phyloP scores from a whole-genome alignment of 1,140 invertebrate species.

The Leptonema lineaticorne region DNA sequence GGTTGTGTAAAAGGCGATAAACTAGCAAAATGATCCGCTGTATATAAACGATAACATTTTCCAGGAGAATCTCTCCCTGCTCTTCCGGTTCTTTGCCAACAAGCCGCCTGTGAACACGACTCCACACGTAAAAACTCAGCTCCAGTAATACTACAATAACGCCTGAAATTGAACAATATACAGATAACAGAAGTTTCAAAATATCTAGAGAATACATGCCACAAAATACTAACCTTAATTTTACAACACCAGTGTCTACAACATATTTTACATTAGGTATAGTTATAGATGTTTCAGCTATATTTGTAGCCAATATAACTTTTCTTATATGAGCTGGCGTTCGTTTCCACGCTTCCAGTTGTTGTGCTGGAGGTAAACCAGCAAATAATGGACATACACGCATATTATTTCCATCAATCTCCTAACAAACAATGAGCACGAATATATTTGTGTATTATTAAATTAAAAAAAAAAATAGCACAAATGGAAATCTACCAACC shows the following conservation, averaged over 20 bases:
- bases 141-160: slow-evolving; percentile 78
- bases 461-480: background rate
- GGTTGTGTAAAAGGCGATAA: slow-evolving; percentile 75
- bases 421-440: slow-evolving; percentile 15
- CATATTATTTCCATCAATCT: slow-evolving; percentile 48
- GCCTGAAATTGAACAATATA: slow-evolving; percentile 53
- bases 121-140: slow-evolving; percentile 83
- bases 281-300: slow-evolving; percentile 96
- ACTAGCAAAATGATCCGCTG: slow-evolving; percentile 67
- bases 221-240: slow-evolving; percentile 69
- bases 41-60: slow-evolving; percentile 82
- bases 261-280: slow-evolving; percentile 93
- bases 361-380: slow-evolving; percentile 72
- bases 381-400: slow-evolving; percentile 83
- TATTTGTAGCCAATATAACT: slow-evolving; percentile 95
- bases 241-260: slow-evolving; percentile 93
- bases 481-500: slow-evolving; percentile 47
- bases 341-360: slow-evolving; percentile 76
- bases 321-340: slow-evolving; percentile 72
- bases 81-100: slow-evolving; percentile 87
- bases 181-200: background rate
- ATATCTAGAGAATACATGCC: background rate
- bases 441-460: background rate
- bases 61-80: slow-evolving; percentile 86
- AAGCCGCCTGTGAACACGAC: slow-evolving; percentile 86